Evolutionary conservation across 2,797 vertebrate genomes (phyloP).

Genomic region (Myiothlypis chrysogaster): DNA sequence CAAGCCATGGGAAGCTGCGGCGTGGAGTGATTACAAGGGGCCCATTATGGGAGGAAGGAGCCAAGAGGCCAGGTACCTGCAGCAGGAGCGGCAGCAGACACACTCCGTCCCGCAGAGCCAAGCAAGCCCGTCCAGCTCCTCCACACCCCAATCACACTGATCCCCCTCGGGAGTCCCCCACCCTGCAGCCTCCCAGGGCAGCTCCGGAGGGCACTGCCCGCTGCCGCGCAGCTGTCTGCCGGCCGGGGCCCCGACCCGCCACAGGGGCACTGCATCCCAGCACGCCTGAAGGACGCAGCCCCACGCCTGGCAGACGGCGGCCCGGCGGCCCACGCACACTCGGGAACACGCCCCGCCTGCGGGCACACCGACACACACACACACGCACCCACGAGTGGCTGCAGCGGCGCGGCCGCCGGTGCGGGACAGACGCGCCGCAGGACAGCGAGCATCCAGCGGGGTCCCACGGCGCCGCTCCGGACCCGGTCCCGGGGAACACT

Average conservation of each 20-base stretch:
- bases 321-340: not conserved
- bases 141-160: no score
- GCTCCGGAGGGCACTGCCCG: not conserved
- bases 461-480: not conserved
- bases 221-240: not conserved
- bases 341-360: not conserved
- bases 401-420: not conserved
- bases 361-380: not conserved
- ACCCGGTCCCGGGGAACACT: not conserved
- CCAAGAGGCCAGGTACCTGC: constrained; percentile 38
- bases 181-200: not conserved
- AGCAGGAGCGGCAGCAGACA: not conserved
- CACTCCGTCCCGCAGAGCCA: not conserved
- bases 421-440: not conserved
- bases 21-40: not conserved
- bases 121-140: not conserved
- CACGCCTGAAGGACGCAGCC: accelerated
- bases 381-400: accelerated
- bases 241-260: not conserved
- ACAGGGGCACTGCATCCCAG: accelerated
- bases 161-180: not conserved
- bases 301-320: not conserved
- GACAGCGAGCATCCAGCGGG: not conserved
- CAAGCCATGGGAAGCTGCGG: constrained; percentile 46
- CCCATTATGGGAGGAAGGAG: not conserved